A percentile compares a stretch with the other conserved stretches of the same genome.
Evolutionary conservation across 2,797 vertebrate species (phyloP).

Genomic region (Xenentodon cancila): DNA sequence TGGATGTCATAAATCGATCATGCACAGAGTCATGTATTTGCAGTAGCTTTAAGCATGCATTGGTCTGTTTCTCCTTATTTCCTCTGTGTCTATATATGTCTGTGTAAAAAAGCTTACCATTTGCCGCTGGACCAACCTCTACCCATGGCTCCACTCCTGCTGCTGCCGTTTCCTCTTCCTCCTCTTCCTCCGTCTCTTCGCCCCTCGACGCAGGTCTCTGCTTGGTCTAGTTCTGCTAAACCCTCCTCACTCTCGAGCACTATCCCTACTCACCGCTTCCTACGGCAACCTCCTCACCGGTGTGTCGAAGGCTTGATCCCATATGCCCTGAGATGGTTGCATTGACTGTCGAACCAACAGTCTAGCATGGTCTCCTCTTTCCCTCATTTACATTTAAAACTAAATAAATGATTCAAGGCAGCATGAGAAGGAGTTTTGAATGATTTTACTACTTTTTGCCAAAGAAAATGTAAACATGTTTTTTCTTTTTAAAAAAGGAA

Average conservation of each 20-base stretch:
- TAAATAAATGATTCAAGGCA: background rate
- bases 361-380: slow-evolving; percentile 58
- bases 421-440: slow-evolving; percentile 11
- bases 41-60: slow-evolving; percentile 63
- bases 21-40: slow-evolving; percentile 11
- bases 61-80: slow-evolving; percentile 77
- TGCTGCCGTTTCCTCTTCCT: slow-evolving; percentile 74
- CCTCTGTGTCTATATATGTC: slow-evolving; percentile 74
- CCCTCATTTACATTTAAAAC: slow-evolving; percentile 25
- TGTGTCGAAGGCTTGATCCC: slow-evolving; percentile 42
- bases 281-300: slow-evolving; percentile 51
- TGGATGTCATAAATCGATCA: slow-evolving; percentile 3
- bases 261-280: slow-evolving; percentile 56
- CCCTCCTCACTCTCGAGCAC: slow-evolving; percentile 57
- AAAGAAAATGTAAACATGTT: slow-evolving; percentile 8
- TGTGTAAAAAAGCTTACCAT: slow-evolving; percentile 79
- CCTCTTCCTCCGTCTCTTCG: slow-evolving; percentile 78
- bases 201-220: slow-evolving; percentile 81
- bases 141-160: slow-evolving; percentile 77
- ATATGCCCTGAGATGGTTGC: slow-evolving; percentile 44
- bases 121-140: slow-evolving; percentile 78
- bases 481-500: slow-evolving; percentile 24
- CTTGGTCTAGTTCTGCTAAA: slow-evolving; percentile 78
- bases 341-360: slow-evolving; percentile 60
- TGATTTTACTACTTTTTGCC: background rate